A percentile compares a stretch with the other conserved stretches of the same genome.
These are phyloP conservation scores for Pongo pygmaeus DNA, from an alignment of 2,113 vertebrate species.

Conservation along the genomic window DNA sequence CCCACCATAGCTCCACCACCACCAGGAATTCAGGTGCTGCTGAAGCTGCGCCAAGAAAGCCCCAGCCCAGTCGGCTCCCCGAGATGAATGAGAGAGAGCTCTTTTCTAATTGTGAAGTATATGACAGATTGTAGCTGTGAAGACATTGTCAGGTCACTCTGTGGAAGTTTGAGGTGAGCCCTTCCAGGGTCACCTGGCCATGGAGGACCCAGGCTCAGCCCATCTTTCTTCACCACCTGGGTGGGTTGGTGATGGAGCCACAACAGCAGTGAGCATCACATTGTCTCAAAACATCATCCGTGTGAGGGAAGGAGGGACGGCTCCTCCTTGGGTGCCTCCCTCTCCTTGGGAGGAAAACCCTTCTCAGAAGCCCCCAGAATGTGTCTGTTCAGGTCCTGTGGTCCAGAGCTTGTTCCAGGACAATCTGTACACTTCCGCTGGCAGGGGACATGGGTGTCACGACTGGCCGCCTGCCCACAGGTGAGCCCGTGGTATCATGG, in stretches of 20 bases:
- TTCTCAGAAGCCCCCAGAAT: neutral
- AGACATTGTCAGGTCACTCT: neutral
- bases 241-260: neutral
- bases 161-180: neutral
- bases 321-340: too few species aligned
- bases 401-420: neutral
- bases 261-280: neutral
- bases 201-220: neutral
- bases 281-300: neutral
- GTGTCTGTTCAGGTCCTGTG: neutral
- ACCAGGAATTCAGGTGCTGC: too few species aligned
- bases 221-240: neutral
- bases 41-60: neutral
- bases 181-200: neutral
- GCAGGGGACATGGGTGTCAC: neutral
- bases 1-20: neutral
- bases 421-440: neutral
- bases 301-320: too few species aligned
- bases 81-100: too few species aligned
- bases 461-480: too few species aligned
- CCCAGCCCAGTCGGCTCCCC: neutral
- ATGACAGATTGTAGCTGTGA: neutral
- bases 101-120: neutral
- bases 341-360: neutral
- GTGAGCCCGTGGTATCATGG: too few species aligned